Base-by-base conservation (phyloP, 2,797 vertebrate genomes). In the Coracias cyanogaster region DNA sequence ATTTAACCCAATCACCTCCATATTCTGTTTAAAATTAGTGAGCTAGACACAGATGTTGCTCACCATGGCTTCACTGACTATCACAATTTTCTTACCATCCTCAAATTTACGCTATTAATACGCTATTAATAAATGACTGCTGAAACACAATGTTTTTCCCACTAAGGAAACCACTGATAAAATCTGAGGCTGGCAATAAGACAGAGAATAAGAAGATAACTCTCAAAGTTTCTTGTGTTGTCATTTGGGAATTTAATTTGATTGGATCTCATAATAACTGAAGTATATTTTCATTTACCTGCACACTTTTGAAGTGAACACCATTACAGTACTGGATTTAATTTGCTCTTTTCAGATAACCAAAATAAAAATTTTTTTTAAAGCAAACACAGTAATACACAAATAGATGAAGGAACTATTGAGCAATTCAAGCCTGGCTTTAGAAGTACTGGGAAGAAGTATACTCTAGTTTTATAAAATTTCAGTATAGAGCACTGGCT, bases 181-280 rank as follows among this genome's bases (percentile, higher is more conserved):
- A 83, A 94, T 60, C 85, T 78, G 67, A 82, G 45, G 31, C 48
- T 79, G 51, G n/a, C 41, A 82, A 62, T 61, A 93, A 93, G 74
- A 54, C 17, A 62, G 31, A 49, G 31, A 66, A 26, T 76, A 49
- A 11, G 49, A 33, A n/a, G 39, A 70, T 60, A 89, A 82, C 3
- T 35, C 29, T 69, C 43, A 26, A 54, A 35, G 25, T 45, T 89
- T 69, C 64, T 84, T n/a, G 25, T 64, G 72, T 16, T 95, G 83
- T 86, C 86, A 74, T 82, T 73, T 69, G 52, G 67, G 76, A 45
- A 65, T 43, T 39, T 90, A 51, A 80, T 86, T 82, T 89, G 57
- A 69, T 65, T 64, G 2, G 11, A 78, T 57, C 54, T 89, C 46
- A 10, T 85, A 74, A 37, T n/a, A 84, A 79, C 12, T 25, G 65